A percentile compares a stretch with the other conserved stretches of the same genome.
Conservation (phyloP, 2,797 vertebrate genomes). For the Babyrousa celebensis region DNA sequence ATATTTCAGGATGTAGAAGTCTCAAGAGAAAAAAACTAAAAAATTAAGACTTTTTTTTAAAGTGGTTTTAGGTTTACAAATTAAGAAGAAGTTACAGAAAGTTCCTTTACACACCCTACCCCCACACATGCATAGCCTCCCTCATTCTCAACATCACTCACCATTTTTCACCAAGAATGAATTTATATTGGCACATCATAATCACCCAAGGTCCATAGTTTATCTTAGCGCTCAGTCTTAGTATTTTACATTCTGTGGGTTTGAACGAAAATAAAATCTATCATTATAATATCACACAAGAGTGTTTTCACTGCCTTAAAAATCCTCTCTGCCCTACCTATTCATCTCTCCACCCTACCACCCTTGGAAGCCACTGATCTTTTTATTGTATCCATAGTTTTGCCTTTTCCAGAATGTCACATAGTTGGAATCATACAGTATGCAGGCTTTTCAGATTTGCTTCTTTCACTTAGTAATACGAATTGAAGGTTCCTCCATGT, state of each 20-base stretch:
- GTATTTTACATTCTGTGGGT: neutral
- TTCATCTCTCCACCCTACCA: neutral
- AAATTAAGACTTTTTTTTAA: neutral
- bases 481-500: neutral
- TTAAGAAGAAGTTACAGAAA: neutral
- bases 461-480: neutral
- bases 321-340: neutral
- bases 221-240: neutral
- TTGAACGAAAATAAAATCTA: neutral
- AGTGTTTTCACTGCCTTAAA: neutral
- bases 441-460: neutral
- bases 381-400: neutral
- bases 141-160: neutral
- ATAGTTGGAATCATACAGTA: neutral
- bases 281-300: neutral
- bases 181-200: neutral
- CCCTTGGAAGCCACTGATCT: neutral
- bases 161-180: neutral
- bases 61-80: neutral
- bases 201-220: neutral
- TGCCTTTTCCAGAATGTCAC: conserved; percentile 1
- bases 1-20: neutral
- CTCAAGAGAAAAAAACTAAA: conserved; percentile 19
- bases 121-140: neutral
- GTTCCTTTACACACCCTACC: no score